phyloP scores from a whole-genome alignment of 2,888 invertebrate species.

The Amphimallon solstitiale region DNA sequence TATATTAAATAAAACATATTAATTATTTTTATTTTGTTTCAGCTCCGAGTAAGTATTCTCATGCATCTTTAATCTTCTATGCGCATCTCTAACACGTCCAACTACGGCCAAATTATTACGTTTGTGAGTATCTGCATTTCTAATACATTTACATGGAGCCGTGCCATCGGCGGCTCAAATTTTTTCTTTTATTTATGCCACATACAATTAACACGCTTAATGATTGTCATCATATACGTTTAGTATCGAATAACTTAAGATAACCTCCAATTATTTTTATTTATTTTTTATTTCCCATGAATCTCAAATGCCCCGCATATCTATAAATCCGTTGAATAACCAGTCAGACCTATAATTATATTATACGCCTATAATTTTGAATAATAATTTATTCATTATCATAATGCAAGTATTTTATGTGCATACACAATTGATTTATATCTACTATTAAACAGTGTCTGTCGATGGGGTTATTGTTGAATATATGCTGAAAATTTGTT shows the following conservation, averaged over 20 bases:
- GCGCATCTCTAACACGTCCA: too few species aligned
- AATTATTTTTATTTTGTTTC: slow-evolving; percentile 11
- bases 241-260: slow-evolving; percentile 19
- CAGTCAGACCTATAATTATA: slow-evolving; percentile 23
- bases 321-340: slow-evolving; percentile 21
- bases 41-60: slow-evolving; percentile 26
- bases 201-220: slow-evolving; percentile 18
- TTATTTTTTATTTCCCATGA: slow-evolving; percentile 13
- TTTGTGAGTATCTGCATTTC: too few species aligned
- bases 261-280: slow-evolving; percentile 15
- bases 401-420: slow-evolving; percentile 8
- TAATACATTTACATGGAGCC: too few species aligned
- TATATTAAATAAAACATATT: not conserved
- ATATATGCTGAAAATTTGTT: too few species aligned
- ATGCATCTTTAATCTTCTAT: too few species aligned
- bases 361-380: slow-evolving; percentile 13
- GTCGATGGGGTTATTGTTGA: slow-evolving; percentile 13
- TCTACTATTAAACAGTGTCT: slow-evolving; percentile 15
- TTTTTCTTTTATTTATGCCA: not conserved
- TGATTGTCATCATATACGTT: slow-evolving; percentile 16
- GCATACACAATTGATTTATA: slow-evolving; percentile 4
- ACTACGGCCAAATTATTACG: too few species aligned
- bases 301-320: slow-evolving; percentile 3
- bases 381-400: slow-evolving; percentile 15
- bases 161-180: too few species aligned